phyloP scores from a whole-genome alignment of 2,888 invertebrate genomes.

The Hofmannophila pseudospretella region DNA sequence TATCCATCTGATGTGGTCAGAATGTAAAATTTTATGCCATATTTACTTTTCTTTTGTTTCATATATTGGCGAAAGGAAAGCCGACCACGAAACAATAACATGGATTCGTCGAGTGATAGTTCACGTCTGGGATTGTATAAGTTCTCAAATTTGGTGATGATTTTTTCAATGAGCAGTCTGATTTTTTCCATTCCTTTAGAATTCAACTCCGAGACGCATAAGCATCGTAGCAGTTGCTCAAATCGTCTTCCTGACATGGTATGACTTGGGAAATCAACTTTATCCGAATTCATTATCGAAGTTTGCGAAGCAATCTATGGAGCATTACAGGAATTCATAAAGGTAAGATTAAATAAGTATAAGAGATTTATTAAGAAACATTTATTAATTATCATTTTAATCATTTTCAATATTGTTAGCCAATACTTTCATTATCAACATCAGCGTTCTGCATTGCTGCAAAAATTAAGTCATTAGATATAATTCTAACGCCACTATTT shows the following conservation, averaged over 20 bases:
- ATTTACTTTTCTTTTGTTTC: constrained; percentile 9
- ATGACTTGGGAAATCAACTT: constrained; percentile 22
- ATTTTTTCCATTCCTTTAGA: constrained; percentile 2
- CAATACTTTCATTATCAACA: too few species aligned
- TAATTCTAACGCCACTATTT: too few species aligned
- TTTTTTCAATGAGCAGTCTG: neutral
- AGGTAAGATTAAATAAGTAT: too few species aligned
- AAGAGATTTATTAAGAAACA: too few species aligned
- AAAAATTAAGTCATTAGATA: too few species aligned
- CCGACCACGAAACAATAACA: constrained; percentile 13
- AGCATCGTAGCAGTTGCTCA: constrained; percentile 4
- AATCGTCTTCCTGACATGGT: constrained; percentile 14
- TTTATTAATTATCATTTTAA: too few species aligned
- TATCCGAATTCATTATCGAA: constrained; percentile 22
- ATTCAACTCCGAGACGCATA: constrained; percentile 1
- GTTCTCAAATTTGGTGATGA: neutral
- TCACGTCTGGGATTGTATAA: constrained; percentile 1
- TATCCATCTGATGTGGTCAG: too few species aligned
- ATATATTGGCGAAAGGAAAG: constrained; percentile 8
- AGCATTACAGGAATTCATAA: constrained; percentile 18
- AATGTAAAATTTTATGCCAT: constrained; percentile 14
- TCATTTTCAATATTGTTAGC: too few species aligned
- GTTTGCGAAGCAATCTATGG: constrained; percentile 22
- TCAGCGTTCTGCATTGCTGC: too few species aligned
- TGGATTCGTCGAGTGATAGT: constrained; percentile 10